These are phyloP conservation scores for Acanthurus leucopareius DNA, from an alignment of 2,797 vertebrate species.

Conservation along the genomic window DNA sequence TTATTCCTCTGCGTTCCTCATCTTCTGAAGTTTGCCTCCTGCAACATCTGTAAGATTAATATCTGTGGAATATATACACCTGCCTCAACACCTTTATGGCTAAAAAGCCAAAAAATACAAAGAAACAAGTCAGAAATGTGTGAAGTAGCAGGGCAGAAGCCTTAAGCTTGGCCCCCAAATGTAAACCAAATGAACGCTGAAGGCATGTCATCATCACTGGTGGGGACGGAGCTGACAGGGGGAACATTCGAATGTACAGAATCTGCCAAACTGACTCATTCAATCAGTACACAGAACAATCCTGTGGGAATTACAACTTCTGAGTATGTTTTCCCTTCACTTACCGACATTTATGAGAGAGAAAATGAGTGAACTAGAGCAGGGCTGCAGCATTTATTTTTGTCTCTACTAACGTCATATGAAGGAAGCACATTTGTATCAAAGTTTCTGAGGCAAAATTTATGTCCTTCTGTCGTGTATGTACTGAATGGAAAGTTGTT, in stretches of 20 bases:
- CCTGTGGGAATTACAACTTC: conserved; percentile 30
- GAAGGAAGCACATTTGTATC: not conserved
- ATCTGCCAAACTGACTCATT: conserved; percentile 51
- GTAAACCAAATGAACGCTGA: conserved; percentile 56
- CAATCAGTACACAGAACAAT: conserved; percentile 25
- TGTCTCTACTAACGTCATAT: conserved; percentile 9
- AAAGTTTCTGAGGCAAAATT: conserved; percentile 5
- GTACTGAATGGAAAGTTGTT: conserved; percentile 33
- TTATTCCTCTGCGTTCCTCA: no score
- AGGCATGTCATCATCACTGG: conserved; percentile 35
- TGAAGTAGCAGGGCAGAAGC: conserved; percentile 17
- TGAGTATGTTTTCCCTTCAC: conserved; percentile 41
- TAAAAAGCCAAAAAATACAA: conserved; percentile 6
- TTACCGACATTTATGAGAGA: conserved; percentile 52
- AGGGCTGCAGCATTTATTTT: not conserved
- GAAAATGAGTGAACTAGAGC: conserved; percentile 21
- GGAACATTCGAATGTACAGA: conserved; percentile 41
- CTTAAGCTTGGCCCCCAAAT: conserved; percentile 34
- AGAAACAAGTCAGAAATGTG: conserved; percentile 25
- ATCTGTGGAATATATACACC: not conserved
- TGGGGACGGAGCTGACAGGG: conserved; percentile 42
- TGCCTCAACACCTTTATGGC: not conserved
- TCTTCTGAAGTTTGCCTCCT: no score
- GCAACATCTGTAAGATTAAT: no score
- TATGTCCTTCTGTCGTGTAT: conserved; percentile 25